Evolutionary conservation across 2,888 invertebrate genomes (phyloP), one percentile per base, ranked within the genome.

Genomic region (Sesamia inferens): DNA sequence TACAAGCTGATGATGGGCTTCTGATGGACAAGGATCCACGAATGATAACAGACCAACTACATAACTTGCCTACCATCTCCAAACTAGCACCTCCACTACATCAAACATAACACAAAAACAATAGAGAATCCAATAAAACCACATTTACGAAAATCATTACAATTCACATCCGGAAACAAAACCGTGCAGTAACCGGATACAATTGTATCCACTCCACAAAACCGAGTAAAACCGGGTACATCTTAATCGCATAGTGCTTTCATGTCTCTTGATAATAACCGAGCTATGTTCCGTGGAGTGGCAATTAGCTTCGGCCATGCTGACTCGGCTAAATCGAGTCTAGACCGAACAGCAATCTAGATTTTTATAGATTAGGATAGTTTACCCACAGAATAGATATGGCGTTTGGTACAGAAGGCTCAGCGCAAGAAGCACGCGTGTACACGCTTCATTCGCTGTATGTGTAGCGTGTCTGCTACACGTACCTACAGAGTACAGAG

Each of bases 261-360:
- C 82, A 76, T 84, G 87, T 79, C 81, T 70, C 68, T 71, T 67
- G 79, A 88, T 88, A 88, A 85, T 86, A 87, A 79, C 79, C 68
- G 62, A 61, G 63, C 71, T 63, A 83, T 82, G 84, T 81, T 74
- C 72, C 74, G 78, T 71, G 79, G 71, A 86, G 86, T 76, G 76
- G 77, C 85, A 86, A 86, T 88, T 86, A 86, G 82, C 68, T 51
- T 47, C 24, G 67, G 47, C 77, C 72, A 70, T 58, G 84, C 80
- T 80, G 82, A 86, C 71, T 87, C 73, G 31, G 68, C 86, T 83
- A 70, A 84, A 86, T 79, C 65, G 66, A 81, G 81, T 74, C 80
- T 75, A 83, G 77, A 85, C 87, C 78, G 83, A 85, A 78, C 78
- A 31, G 74, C 80, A 80, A 83, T 87, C 80, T 87, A 82, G 70